A percentile compares a stretch with the other conserved stretches of the same genome.
Evolutionary conservation across 2,113 vertebrate genomes (phyloP).

Genomic region (Tautogolabrus adspersus): DNA sequence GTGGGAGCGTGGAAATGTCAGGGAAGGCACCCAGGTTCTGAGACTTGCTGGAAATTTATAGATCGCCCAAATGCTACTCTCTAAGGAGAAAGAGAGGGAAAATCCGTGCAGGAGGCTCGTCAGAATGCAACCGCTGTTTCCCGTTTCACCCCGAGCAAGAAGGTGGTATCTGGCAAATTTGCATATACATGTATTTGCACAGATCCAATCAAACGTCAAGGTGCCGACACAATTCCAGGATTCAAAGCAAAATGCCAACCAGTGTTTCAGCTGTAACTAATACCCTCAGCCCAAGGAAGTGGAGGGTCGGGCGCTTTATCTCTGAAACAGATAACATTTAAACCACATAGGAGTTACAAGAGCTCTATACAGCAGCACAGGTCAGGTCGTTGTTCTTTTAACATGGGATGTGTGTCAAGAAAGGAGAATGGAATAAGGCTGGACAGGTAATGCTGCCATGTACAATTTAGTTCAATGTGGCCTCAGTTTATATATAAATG

Average conservation of each 20-base stretch:
- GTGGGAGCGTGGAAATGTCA: constrained; percentile 83
- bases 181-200: constrained; percentile 84
- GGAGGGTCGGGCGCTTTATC: constrained; percentile 62
- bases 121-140: constrained; percentile 79
- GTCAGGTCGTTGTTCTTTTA: constrained; percentile 68
- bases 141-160: constrained; percentile 79
- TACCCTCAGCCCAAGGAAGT: constrained; percentile 64
- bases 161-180: constrained; percentile 80
- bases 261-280: constrained; percentile 79
- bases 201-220: constrained; percentile 85
- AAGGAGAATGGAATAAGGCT: constrained; percentile 62
- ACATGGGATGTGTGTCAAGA: constrained; percentile 54
- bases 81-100: constrained; percentile 56
- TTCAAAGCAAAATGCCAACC: constrained; percentile 76
- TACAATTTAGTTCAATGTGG: constrained; percentile 38
- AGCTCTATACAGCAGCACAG: constrained; percentile 41
- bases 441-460: constrained; percentile 47
- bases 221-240: constrained; percentile 79
- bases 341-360: constrained; percentile 69
- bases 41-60: constrained; percentile 84
- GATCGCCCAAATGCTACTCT: constrained; percentile 77
- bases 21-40: constrained; percentile 71
- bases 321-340: constrained; percentile 75
- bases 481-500: constrained; percentile 35
- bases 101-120: constrained; percentile 65